A percentile compares a stretch with the other conserved stretches of the same genome.
Conservation (phyloP, 2,113 vertebrate species). For the Mystacornis crossleyi region DNA sequence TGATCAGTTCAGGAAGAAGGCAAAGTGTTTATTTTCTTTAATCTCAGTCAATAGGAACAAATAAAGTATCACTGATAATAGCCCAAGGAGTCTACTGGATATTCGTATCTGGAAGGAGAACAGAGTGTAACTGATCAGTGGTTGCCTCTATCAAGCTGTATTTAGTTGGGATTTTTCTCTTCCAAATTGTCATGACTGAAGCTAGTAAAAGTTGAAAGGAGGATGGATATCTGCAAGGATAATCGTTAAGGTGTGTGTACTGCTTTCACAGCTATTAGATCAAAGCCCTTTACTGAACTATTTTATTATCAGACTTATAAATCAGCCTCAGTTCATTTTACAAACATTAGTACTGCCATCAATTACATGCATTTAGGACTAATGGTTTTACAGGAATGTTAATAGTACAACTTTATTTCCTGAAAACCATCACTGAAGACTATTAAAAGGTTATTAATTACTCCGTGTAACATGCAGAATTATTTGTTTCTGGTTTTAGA, state of each 20-base stretch:
- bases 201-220: slow-evolving; percentile 67
- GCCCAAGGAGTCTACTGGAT: not conserved
- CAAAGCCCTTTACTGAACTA: slow-evolving; percentile 64
- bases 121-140: not conserved
- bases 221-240: slow-evolving; percentile 53
- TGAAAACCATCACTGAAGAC: slow-evolving; percentile 29
- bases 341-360: slow-evolving; percentile 64
- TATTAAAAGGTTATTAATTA: slow-evolving; percentile 54
- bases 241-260: slow-evolving; percentile 59
- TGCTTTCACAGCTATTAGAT: slow-evolving; percentile 68
- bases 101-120: not conserved
- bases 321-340: slow-evolving; percentile 70
- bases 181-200: slow-evolving; percentile 3
- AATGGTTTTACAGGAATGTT: slow-evolving; percentile 76
- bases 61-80: not conserved
- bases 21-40: not conserved
- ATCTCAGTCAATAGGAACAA: not conserved
- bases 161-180: not conserved
- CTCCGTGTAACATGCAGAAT: not conserved
- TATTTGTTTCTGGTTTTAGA: slow-evolving; percentile 32
- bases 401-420: slow-evolving; percentile 66
- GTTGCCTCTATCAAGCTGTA: not conserved
- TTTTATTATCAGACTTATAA: slow-evolving; percentile 71
- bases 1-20: not conserved
- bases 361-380: slow-evolving; percentile 54